Evolutionary conservation across 2,797 vertebrate species (phyloP), one percentile per base, ranked within the genome.

Genomic region (Phyllotis vaccarum): DNA sequence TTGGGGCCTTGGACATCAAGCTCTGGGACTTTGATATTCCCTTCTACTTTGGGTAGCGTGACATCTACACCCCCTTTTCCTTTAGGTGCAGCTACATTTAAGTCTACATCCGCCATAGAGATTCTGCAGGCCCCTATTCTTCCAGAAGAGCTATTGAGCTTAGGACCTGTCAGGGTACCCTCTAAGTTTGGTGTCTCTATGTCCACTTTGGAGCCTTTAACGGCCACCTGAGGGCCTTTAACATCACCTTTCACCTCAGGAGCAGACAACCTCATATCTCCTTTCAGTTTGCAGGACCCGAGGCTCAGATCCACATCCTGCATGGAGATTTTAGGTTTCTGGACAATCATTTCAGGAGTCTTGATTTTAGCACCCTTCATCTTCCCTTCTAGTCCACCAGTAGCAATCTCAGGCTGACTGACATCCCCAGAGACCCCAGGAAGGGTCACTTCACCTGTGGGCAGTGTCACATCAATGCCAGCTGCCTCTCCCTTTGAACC

Each of bases 231-330:
- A 0, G 98, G 98, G 5, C 56, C 92, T 19, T 97, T 97, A 0
- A 97, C 3, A 0, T 98, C 98, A 17, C 97, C 98, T 56, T 98
- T 97, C 0, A 98, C 3, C 3, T 74, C 96, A 0, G 98, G 98
- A 0, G 58, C 13, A 0, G 97, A 95, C 0, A 97, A 9, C 0
- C 97, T 97, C 0, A 97, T 0, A 0, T 95, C 97, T 37, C 97
- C 98, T 94, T 98, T 98, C 81, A 54, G 62, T 24, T 97, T 98
- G 19, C 98, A 90, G 17, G 98, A 97, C 2, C 90, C 97, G 17
- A 98, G 94, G 86, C 96, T 98, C 83, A 98, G 66, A 43, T 98
- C 98, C n/a, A 98, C 96, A 0, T 98, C 98, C 0, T 98, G 98
- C 98, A 98, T 96, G 0, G 98, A 98, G 37, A 99, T 97, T 6